Base-by-base conservation (phyloP, 2,113 vertebrate genomes). In the Pardalotus punctatus region DNA sequence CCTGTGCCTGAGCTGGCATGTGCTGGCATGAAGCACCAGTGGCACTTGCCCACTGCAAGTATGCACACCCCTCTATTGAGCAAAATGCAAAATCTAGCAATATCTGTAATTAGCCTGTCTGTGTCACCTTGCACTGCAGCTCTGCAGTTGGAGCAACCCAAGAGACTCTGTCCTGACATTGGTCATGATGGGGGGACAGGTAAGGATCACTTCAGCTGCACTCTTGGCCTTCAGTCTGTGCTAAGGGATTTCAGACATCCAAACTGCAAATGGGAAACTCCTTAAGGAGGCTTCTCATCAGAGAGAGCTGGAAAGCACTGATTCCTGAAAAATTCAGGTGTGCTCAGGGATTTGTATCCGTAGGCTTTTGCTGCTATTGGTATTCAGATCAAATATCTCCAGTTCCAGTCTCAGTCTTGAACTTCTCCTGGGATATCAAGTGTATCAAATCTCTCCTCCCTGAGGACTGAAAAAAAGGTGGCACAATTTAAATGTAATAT, bases 351-450 rank as follows among this genome's bases (percentile, higher is more conserved):
- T 92, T 77, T 88, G 35, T 76, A 24, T 90, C 81, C 22, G 3
- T 27, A 28, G 33, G 45, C 48, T 89, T 87, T 82, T 78, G 69
- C 81, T 87, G 66, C 45, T 82, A 10, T 86, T 88, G 38, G 42
- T 93, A 96, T 91, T 97, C 88, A 73, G 58, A 92, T 86, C 54
- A 85, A 91, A 27, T 81, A 86, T 86, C 61, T 88, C 35, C 50
- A 50, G 14, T 85, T 93, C 78, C 58, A 85, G 43, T 53, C 57
- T 81, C 60, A 89, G 81, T 54, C 79, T 81, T 94, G 57, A 91
- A 93, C 81, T 90, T 92, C 91, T 84, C 53, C 58, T 85, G 81
- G 43, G 67, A 73, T 87, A 80, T 80, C 84, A 85, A 79, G 61
- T 4, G 1, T 88, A 90, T 62, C 20, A 47, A 58, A 70, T 80